Conservation (phyloP, 2,888 invertebrate species). For the Tanypteryx hageni region DNA sequence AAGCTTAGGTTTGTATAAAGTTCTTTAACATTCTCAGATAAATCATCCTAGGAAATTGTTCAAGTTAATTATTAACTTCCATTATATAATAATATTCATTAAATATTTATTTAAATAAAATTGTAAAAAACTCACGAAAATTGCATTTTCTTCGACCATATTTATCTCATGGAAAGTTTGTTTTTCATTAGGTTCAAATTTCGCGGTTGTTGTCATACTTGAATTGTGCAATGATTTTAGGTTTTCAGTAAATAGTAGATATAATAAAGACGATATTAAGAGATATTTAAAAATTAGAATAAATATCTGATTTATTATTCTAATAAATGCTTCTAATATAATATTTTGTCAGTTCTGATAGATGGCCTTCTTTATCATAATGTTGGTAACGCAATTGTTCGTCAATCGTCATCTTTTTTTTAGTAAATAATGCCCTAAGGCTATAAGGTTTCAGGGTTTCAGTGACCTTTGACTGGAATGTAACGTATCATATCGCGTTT, state of each 20-base stretch:
- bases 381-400: not conserved
- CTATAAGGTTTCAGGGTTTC: too few species aligned
- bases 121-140: conserved; percentile 3
- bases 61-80: not conserved
- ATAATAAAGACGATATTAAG: too few species aligned
- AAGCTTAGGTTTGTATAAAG: not conserved
- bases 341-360: too few species aligned
- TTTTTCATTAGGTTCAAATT: too few species aligned
- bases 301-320: too few species aligned
- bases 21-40: not conserved
- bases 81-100: not conserved
- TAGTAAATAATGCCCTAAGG: not conserved
- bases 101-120: not conserved
- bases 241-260: too few species aligned
- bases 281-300: too few species aligned
- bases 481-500: not conserved
- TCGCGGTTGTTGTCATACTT: too few species aligned
- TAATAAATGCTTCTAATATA: too few species aligned
- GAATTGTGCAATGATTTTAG: too few species aligned
- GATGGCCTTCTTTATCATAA: too few species aligned
- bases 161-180: not conserved
- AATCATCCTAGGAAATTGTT: not conserved
- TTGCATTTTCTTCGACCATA: not conserved
- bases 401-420: not conserved
- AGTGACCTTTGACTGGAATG: not conserved